Conservation (phyloP, 2,888 invertebrate genomes). For the Oscheius sp. region DNA sequence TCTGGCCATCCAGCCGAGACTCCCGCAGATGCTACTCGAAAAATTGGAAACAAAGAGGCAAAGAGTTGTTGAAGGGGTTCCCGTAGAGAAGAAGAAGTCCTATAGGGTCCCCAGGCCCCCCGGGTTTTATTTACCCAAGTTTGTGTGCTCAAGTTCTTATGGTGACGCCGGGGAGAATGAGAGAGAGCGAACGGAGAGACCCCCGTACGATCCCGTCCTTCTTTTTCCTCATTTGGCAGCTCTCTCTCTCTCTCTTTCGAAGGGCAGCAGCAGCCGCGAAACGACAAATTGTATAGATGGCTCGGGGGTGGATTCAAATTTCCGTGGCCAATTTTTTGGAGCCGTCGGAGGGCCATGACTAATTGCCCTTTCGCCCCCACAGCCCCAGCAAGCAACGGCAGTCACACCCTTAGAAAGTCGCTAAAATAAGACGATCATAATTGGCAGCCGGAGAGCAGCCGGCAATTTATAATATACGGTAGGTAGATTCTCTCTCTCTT, state of each 20-base stretch:
- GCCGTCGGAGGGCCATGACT: constrained; percentile 8
- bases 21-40: too few species aligned
- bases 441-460: neutral
- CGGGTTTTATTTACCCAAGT: constrained; percentile 25
- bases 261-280: neutral
- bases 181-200: too few species aligned
- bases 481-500: too few species aligned
- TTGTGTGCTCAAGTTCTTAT: constrained; percentile 28
- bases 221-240: neutral
- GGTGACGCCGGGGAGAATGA: constrained; percentile 6
- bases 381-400: constrained; percentile 10
- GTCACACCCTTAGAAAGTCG: neutral
- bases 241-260: neutral
- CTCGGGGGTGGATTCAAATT: neutral
- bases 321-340: constrained; percentile 13
- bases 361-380: constrained; percentile 27
- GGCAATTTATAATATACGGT: neutral
- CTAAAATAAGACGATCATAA: neutral
- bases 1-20: too few species aligned
- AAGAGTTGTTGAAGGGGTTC: too few species aligned
- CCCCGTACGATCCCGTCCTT: constrained; percentile 19
- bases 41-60: too few species aligned
- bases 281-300: constrained; percentile 3
- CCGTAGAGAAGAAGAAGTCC: neutral
- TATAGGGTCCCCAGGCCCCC: neutral